A percentile compares a stretch with the other conserved stretches of the same genome.
Conservation (phyloP, 2,888 invertebrate genomes). For the Caenorhabditis sulstoni region DNA sequence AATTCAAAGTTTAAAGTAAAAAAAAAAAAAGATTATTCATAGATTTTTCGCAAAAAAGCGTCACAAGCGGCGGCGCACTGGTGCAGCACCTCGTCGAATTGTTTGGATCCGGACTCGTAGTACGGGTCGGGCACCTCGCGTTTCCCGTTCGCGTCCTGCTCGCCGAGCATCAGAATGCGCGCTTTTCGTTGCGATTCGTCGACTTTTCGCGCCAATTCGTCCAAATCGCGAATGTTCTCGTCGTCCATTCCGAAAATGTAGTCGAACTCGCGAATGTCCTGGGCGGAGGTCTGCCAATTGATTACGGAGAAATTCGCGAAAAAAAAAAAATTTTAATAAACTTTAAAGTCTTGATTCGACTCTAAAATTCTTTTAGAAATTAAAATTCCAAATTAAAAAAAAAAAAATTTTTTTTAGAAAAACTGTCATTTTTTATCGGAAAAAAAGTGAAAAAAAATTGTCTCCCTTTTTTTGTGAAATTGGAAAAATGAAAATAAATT, state of each 20-base stretch:
- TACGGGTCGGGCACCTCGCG: constrained; percentile 89
- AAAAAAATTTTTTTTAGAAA: no score
- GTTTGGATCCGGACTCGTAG: constrained; percentile 86
- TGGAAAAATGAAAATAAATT: constrained; percentile 1
- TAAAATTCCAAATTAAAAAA: no score
- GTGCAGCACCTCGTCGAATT: constrained; percentile 87
- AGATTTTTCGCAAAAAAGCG: constrained; percentile 84
- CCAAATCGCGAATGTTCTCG: constrained; percentile 85
- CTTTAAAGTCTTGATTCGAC: not conserved
- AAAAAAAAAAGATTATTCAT: constrained; percentile 13
- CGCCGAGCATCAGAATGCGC: constrained; percentile 88
- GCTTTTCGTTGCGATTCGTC: constrained; percentile 84
- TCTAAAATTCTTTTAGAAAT: not conserved
- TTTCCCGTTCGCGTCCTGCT: constrained; percentile 86
- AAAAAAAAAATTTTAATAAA: constrained; percentile 15
- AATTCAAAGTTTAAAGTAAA: no score
- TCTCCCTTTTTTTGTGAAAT: no score
- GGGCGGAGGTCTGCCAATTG: constrained; percentile 85
- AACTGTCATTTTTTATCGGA: no score
- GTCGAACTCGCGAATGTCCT: constrained; percentile 89
- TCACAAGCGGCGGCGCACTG: constrained; percentile 86
- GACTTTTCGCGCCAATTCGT: constrained; percentile 67
- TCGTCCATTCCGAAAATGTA: constrained; percentile 97
- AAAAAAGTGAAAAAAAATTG: no score
- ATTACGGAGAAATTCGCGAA: not conserved